A percentile compares a stretch with the other conserved stretches of the same genome.
Evolutionary conservation across 1,140 invertebrate species (phyloP).

Genomic region (Bombus cullumanus): DNA sequence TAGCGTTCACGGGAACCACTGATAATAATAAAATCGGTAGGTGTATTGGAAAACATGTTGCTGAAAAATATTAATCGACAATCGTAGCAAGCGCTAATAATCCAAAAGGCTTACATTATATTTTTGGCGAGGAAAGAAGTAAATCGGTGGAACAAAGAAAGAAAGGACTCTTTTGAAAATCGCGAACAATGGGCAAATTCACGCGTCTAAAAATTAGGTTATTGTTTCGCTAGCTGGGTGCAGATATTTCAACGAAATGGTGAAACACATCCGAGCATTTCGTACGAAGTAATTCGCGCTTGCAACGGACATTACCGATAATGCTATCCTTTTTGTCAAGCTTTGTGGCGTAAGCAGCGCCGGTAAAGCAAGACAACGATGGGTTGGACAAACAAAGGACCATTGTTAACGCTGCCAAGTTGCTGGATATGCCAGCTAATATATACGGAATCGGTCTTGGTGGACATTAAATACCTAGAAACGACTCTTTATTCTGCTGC

Average conservation of each 20-base stretch:
- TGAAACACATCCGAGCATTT: slow-evolving; percentile 1
- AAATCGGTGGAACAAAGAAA: not conserved
- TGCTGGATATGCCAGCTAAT: slow-evolving; percentile 42
- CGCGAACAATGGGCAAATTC: not conserved
- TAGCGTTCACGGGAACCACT: not conserved
- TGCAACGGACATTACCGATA: slow-evolving; percentile 51
- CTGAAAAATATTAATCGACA: not conserved
- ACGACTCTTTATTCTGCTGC: not conserved
- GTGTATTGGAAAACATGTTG: too few species aligned
- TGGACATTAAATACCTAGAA: slow-evolving; percentile 29
- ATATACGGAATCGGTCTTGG: slow-evolving; percentile 37
- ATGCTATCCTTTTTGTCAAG: slow-evolving; percentile 50
- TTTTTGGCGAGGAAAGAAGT: not conserved
- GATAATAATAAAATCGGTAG: too few species aligned
- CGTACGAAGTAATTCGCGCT: slow-evolving; percentile 41
- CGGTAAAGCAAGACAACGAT: slow-evolving; percentile 34
- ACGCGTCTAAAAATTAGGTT: slow-evolving; percentile 3
- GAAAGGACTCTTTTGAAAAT: not conserved
- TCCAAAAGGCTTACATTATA: not conserved
- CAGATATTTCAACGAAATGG: slow-evolving; percentile 11
- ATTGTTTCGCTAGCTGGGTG: not conserved
- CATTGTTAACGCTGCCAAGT: slow-evolving; percentile 50
- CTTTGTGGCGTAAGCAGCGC: slow-evolving; percentile 28
- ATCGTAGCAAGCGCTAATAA: not conserved
- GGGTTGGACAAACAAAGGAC: slow-evolving; percentile 41